phyloP scores from a whole-genome alignment of 2,888 invertebrate species.

The Syritta pipiens region DNA sequence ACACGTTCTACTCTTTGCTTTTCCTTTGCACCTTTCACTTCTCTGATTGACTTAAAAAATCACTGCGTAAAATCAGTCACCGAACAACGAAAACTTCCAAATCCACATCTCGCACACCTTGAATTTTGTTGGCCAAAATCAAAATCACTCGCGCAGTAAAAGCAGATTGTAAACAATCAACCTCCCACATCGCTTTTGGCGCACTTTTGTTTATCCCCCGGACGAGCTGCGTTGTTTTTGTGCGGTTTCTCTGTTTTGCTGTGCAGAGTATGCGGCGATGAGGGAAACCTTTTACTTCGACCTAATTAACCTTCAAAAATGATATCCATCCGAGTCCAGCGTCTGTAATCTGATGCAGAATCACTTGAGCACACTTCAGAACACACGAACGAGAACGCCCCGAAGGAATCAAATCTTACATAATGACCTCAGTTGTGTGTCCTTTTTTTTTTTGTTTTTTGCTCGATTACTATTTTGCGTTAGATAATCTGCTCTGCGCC shows the following conservation, averaged over 20 bases:
- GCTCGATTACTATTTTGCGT: conserved; percentile 11
- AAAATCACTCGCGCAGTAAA: conserved; percentile 12
- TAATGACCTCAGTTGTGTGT: conserved; percentile 27
- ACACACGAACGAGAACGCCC: background rate
- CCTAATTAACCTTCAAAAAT: conserved; percentile 55
- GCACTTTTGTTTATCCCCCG: conserved; percentile 36
- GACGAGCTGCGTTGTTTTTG: conserved; percentile 14
- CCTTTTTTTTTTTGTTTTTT: conserved; percentile 19
- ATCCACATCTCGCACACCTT: background rate
- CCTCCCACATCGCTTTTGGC: conserved; percentile 63
- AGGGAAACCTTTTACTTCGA: conserved; percentile 57
- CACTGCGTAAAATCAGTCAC: too few relatives aligned
- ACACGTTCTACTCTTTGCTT: too few relatives aligned
- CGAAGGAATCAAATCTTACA: conserved; percentile 45
- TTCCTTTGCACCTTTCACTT: too few relatives aligned
- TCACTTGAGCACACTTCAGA: conserved; percentile 43
- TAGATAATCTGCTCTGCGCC: conserved; percentile 43
- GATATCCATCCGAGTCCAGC: conserved; percentile 26
- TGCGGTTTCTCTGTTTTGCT: conserved; percentile 38
- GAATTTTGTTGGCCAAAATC: background rate
- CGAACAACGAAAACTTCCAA: too few relatives aligned
- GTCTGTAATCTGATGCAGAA: conserved; percentile 59
- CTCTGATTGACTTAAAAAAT: too few relatives aligned
- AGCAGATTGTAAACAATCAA: conserved; percentile 44
- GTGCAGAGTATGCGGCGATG: too few relatives aligned